Conservation (phyloP, 2,113 vertebrate species). For the Eclectus roratus region DNA sequence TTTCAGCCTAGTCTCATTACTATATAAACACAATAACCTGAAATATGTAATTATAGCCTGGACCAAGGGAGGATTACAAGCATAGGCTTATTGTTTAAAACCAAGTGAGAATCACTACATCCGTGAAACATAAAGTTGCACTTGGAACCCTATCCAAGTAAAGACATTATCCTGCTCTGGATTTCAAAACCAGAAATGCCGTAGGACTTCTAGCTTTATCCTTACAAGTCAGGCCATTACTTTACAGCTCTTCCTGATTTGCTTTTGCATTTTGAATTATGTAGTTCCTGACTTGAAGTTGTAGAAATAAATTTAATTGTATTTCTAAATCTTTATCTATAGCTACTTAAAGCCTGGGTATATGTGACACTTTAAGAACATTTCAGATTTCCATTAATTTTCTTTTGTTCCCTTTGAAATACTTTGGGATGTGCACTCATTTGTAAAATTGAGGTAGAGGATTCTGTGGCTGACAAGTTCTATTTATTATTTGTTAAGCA, state of each 20-base stretch:
- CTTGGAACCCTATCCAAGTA: not conserved
- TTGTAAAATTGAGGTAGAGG: not conserved
- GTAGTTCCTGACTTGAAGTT: not conserved
- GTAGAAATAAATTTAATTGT: not conserved
- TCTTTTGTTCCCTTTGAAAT: not conserved
- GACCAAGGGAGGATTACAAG: not conserved
- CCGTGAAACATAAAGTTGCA: not conserved
- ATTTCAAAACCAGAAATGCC: not conserved
- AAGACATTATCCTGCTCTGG: not conserved
- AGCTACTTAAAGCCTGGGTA: not conserved
- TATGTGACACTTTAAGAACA: not conserved
- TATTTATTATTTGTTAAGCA: not conserved
- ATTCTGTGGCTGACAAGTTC: not conserved
- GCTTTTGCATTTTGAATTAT: not conserved
- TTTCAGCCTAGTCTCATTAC: not conserved
- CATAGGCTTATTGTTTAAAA: not conserved
- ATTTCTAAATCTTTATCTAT: not conserved
- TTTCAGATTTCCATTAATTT: not conserved
- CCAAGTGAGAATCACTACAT: not conserved
- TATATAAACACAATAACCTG: not conserved
- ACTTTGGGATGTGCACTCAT: not conserved
- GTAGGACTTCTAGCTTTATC: rapidly evolving
- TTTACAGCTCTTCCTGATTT: not conserved
- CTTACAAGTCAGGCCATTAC: not conserved
- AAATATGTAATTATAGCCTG: not conserved